These are phyloP conservation scores for Caenorhabditis macrosperma DNA, from an alignment of 2,888 invertebrate species.

Conservation along the genomic window DNA sequence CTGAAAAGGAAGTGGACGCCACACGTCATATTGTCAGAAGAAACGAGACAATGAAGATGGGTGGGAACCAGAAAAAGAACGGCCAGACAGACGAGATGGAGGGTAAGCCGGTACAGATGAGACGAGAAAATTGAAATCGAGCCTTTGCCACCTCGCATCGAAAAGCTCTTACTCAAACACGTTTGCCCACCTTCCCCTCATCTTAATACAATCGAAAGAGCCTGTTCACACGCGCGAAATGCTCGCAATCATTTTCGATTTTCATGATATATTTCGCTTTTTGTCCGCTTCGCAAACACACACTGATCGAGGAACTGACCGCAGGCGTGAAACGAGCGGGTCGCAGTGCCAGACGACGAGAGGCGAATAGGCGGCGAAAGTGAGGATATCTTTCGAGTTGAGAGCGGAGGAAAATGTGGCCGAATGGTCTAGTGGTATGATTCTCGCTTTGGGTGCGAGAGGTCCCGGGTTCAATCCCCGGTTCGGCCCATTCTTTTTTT, in stretches of 20 bases:
- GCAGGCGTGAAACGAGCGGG: background rate
- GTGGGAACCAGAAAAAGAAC: background rate
- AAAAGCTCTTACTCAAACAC: conserved; percentile 51
- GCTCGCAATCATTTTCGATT: conserved; percentile 28
- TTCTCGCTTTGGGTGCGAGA: conserved; percentile 81
- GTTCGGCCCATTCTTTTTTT: conserved; percentile 64
- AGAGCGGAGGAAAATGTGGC: no score
- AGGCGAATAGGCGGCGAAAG: background rate
- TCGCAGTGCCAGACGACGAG: background rate
- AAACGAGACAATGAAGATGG: background rate
- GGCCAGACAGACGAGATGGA: conserved; percentile 11
- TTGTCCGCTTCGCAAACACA: conserved; percentile 43
- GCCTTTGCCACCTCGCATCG: conserved; percentile 39
- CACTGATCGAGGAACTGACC: conserved; percentile 18
- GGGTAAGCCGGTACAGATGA: conserved; percentile 3
- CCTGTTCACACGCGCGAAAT: conserved; percentile 49
- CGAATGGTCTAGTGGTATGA: conserved; percentile 80
- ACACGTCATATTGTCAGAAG: background rate
- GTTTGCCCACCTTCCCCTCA: conserved; percentile 30
- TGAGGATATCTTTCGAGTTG: no score
- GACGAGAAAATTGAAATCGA: conserved; percentile 33
- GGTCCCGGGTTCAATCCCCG: conserved; percentile 80
- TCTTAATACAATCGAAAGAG: conserved; percentile 55
- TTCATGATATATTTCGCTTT: conserved; percentile 38
- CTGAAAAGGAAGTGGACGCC: background rate